phyloP scores from a whole-genome alignment of 2,797 vertebrate genomes.

The Mus caroli region DNA sequence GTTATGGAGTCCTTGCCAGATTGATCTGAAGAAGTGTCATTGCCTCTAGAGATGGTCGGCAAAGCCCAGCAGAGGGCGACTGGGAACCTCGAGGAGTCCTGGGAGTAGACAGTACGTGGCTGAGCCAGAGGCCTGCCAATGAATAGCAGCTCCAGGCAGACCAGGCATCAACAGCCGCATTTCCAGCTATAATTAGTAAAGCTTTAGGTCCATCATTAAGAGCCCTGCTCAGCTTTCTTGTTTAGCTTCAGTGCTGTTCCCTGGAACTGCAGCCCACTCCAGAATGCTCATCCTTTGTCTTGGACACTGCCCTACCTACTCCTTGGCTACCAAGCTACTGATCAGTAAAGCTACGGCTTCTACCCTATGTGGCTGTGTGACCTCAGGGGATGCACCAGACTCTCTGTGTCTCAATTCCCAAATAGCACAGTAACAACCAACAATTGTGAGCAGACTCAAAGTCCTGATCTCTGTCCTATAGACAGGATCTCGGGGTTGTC shows the following conservation, averaged over 20 bases:
- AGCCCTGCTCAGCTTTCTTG: neutral
- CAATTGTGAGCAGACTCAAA: neutral
- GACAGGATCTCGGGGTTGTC: neutral
- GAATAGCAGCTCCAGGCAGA: too few species aligned
- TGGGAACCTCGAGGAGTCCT: slow-evolving; percentile 57
- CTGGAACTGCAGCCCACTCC: neutral
- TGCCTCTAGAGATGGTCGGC: neutral
- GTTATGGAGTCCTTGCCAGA: neutral
- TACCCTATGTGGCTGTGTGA: slow-evolving; percentile 14
- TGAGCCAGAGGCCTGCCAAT: neutral
- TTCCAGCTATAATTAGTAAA: rapidly evolving
- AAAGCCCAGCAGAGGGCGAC: slow-evolving; percentile 75
- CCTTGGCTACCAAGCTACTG: neutral
- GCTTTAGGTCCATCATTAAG: neutral
- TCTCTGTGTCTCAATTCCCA: slow-evolving; percentile 22
- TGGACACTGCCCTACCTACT: neutral
- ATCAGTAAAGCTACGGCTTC: neutral
- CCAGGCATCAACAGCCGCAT: neutral
- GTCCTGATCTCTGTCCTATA: neutral
- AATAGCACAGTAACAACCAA: neutral
- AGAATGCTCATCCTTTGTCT: neutral
- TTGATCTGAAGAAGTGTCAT: neutral
- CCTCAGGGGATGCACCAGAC: neutral
- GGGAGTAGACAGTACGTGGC: neutral
- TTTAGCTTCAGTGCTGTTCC: neutral